phyloP scores from a whole-genome alignment of 1,140 invertebrate species.

The Uloborus diversus region DNA sequence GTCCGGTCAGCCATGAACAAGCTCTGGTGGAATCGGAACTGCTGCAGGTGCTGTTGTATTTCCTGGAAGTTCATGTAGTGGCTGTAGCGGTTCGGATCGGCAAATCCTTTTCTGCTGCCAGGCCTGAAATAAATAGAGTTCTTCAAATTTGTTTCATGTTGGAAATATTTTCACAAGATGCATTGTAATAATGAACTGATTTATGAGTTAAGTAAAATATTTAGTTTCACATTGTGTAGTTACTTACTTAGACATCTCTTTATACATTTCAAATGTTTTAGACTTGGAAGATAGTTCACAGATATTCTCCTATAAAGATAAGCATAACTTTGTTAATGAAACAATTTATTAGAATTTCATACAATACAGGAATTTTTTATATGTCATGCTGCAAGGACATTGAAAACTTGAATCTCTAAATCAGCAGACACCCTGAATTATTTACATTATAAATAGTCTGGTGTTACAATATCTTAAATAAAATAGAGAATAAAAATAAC shows the following conservation, averaged over 20 bases:
- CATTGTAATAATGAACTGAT: background rate
- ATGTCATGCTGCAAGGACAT: too few species aligned
- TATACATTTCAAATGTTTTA: slow-evolving; percentile 66
- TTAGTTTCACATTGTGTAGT: too few species aligned
- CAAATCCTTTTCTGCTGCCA: slow-evolving; percentile 66
- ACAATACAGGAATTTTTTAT: too few species aligned
- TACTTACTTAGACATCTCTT: slow-evolving; percentile 62
- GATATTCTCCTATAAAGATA: background rate
- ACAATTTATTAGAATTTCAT: too few species aligned
- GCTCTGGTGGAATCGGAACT: slow-evolving; percentile 34
- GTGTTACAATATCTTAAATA: too few species aligned
- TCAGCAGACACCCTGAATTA: too few species aligned
- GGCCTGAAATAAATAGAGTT: slow-evolving; percentile 63
- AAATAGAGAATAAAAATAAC: too few species aligned
- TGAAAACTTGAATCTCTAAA: too few species aligned
- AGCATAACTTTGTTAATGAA: too few species aligned
- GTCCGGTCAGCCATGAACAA: slow-evolving; percentile 1
- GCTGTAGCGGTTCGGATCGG: slow-evolving; percentile 73
- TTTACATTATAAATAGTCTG: too few species aligned
- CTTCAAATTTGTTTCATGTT: background rate
- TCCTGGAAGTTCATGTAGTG: slow-evolving; percentile 87
- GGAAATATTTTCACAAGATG: background rate
- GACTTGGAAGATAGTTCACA: slow-evolving; percentile 59
- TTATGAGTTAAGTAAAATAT: background rate
- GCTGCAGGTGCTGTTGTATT: slow-evolving; percentile 79